Evolutionary conservation across 2,888 invertebrate species (phyloP), one percentile per base, ranked within the genome.

Genomic region (Caenorhabditis doughertyi): DNA sequence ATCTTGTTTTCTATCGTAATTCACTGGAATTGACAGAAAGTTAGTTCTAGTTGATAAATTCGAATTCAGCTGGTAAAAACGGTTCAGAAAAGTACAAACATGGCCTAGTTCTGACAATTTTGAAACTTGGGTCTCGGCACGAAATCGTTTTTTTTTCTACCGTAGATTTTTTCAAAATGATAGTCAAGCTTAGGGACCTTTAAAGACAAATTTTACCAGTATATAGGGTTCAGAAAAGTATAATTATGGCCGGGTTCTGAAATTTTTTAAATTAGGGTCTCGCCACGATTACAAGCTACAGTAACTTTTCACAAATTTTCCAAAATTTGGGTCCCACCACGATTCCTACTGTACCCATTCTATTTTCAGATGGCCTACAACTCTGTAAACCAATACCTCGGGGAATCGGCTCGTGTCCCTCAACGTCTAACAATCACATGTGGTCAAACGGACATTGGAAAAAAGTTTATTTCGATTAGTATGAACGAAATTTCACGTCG

Each of bases 351-450:
- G 7, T 13, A 32, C 32, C 56, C 8, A 53, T 16, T 7, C 29
- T 3, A 32, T 35, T 64, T 79, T 47, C 76, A 81, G 81, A 39
- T 77, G 42, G 35, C 67, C 9, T 71, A 81, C 39, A 32, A 13
- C 21, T 60, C 51, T 29, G 76, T 81, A 25, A 55, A 42, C 47
- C 65, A 49, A 13, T 81, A 58, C 55, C 72, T 81, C 7, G 21
- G 4, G 2, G 64, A 76, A 3, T 9, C 56, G 11, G 25, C 67
- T 8, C 21, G n/a, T 3, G 25, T 18, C 7, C 72, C 81, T 2
- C 70, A 71, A 13, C 42, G 65, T 21, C 42, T 81, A 53, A 51
- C 23, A 7, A 13, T 81, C 11, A 67, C 71, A 4, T 71, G 51
- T 25, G 51, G 71, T 13, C 81, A 81, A 65, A 23, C 35, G 2